Evolutionary conservation across 53 echinoderm and acorn worm species (phyloP).

Genomic region (Patiria pectinifera): DNA sequence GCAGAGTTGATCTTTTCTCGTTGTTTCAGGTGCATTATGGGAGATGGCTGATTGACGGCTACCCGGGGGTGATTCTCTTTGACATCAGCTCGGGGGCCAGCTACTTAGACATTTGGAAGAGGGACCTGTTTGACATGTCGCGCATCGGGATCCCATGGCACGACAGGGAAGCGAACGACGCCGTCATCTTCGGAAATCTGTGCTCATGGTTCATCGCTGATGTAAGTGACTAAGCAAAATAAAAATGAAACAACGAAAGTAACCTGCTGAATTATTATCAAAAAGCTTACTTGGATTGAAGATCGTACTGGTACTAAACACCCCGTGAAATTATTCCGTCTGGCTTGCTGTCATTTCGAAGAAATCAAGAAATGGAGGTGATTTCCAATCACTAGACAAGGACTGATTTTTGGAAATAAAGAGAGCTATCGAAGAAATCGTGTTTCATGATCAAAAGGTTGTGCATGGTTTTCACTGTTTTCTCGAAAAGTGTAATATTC

Average conservation of each 20-base stretch:
- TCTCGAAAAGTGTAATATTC: too few species aligned
- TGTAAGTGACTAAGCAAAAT: conserved; percentile 64
- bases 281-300: too few species aligned
- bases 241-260: neutral
- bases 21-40: conserved; percentile 76
- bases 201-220: conserved; percentile 92
- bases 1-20: neutral
- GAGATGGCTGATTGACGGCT: conserved; percentile 93
- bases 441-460: too few species aligned
- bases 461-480: too few species aligned
- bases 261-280: too few species aligned
- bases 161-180: conserved; percentile 88
- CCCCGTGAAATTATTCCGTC: too few species aligned
- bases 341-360: too few species aligned
- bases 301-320: too few species aligned
- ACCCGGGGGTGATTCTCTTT: conserved; percentile 85
- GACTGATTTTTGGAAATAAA: too few species aligned
- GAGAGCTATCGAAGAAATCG: too few species aligned
- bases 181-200: conserved; percentile 90
- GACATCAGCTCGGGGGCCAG: conserved; percentile 84
- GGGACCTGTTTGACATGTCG: conserved; percentile 82
- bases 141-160: conserved; percentile 93
- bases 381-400: too few species aligned
- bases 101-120: conserved; percentile 79
- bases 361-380: too few species aligned